phyloP scores from a whole-genome alignment of 1,140 invertebrate genomes.

The Amphibalanus amphitrite region DNA sequence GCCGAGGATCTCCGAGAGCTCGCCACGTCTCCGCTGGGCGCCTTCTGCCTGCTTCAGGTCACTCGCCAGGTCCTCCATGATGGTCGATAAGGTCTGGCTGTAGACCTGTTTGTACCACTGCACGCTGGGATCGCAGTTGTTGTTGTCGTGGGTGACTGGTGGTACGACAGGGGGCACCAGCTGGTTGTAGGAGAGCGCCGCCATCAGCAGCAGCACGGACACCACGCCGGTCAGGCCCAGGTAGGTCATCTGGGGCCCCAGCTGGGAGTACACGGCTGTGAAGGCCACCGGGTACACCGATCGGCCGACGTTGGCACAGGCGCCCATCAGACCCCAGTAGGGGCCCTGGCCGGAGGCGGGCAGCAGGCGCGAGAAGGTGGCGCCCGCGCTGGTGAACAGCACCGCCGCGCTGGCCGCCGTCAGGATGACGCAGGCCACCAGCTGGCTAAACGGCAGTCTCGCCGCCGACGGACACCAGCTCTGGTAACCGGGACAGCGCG shows the following conservation, averaged over 20 bases:
- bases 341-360: not conserved
- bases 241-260: not conserved
- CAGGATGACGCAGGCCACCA: not conserved
- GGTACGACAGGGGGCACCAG: not conserved
- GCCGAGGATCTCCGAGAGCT: too few relatives aligned
- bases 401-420: not conserved
- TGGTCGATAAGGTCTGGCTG: not conserved
- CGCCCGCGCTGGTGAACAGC: not conserved
- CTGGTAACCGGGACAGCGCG: not conserved
- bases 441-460: not conserved
- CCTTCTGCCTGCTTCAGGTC: not conserved
- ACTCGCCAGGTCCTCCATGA: not conserved
- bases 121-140: not conserved
- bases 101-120: not conserved
- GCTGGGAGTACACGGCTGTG: not conserved
- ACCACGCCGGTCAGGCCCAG: not conserved
- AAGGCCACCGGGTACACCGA: not conserved
- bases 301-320: not conserved
- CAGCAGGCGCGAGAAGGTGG: constrained; percentile 1
- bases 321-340: not conserved
- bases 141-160: not conserved
- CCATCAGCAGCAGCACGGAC: not conserved
- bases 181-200: not conserved
- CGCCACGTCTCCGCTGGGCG: too few relatives aligned
- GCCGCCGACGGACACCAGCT: not conserved